Base-by-base conservation (phyloP, 2,113 vertebrate genomes). In the Deroptyus accipitrinus region DNA sequence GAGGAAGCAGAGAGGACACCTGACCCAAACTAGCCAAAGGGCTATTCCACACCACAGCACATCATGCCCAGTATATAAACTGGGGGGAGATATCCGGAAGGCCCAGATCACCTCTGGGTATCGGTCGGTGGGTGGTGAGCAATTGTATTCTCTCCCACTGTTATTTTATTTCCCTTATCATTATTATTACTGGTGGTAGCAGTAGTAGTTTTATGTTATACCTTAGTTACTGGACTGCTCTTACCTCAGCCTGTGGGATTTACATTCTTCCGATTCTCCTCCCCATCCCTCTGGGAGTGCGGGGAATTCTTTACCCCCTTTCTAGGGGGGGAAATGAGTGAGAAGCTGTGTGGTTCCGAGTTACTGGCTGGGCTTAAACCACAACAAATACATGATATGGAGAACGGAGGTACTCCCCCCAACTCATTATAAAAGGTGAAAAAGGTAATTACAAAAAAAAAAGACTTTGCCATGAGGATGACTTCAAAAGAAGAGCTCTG, bases 101-200 rank as follows among this genome's bases (percentile, higher is more conserved):
- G 57, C 33, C 6, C 57, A 59, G 33, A 59, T 59, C 9, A 1
- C 33, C 10, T 20, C 33, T 35, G 57, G 57, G 33, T 35, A 35
- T 35, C 6, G 3, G 33, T 15, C 0, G 0, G 22, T 35, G 33
- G 20, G 22, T 59, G 13, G 57, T 35, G 9, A 59, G 33, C 6
- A 59, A 59, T 15, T 23, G 33, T 15, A n/a, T 59, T n/a, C 33
- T 59, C 57, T 23, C 33, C 57, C 22, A 23, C 15, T 59, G 57
- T 35, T 59, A 59, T 24, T 59, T 59, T 35, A 59, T 35, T 59
- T 59, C 57, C 57, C 33, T 59, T 59, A 59, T 23, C 57, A 59
- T n/a, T 35, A 59, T 59, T 59, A n/a, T 59, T 59, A 59, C 10
- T 35, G 57, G 57, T 59, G 57, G 57, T 59, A 59, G 33, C 33